These are phyloP conservation scores for Pterocles burchelli DNA, from an alignment of 2,113 vertebrate species.

Conservation along the genomic window DNA sequence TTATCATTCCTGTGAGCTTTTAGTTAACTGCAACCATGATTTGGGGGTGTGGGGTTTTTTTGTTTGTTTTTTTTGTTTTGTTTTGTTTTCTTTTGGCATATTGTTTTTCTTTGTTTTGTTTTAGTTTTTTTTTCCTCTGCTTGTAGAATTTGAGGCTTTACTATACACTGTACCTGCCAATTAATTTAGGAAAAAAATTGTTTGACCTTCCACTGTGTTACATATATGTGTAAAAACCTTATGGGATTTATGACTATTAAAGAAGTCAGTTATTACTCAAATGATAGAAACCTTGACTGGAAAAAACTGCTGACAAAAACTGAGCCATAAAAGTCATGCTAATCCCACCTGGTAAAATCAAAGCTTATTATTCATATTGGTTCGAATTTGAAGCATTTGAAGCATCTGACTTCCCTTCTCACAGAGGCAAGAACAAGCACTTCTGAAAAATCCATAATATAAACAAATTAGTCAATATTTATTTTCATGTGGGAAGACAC, in stretches of 20 bases:
- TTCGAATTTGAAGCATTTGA: not conserved
- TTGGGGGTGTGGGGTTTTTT: rapidly evolving
- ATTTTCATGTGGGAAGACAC: not conserved
- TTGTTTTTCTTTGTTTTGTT: not conserved
- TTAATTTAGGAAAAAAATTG: not conserved
- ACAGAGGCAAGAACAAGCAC: not conserved
- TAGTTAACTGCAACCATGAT: not conserved
- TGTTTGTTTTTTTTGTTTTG: rapidly evolving
- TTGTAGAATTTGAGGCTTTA: not conserved
- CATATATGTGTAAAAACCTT: not conserved
- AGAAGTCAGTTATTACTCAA: not conserved
- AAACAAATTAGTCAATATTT: not conserved
- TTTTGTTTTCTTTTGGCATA: not conserved
- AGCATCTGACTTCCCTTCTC: not conserved
- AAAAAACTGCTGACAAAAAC: not conserved
- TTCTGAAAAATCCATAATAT: not conserved
- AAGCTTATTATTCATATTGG: not conserved
- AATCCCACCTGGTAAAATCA: not conserved
- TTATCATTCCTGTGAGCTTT: not conserved
- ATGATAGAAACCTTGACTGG: not conserved
- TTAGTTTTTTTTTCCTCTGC: not conserved
- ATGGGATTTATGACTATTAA: not conserved
- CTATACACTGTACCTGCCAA: not conserved
- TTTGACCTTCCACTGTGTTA: not conserved
- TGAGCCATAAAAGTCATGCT: not conserved